Percentiles rank a stretch among this genome's conserved stretches.
Evolutionary conservation across 2,797 vertebrate genomes (phyloP).

Genomic region (Danionella dracula): DNA sequence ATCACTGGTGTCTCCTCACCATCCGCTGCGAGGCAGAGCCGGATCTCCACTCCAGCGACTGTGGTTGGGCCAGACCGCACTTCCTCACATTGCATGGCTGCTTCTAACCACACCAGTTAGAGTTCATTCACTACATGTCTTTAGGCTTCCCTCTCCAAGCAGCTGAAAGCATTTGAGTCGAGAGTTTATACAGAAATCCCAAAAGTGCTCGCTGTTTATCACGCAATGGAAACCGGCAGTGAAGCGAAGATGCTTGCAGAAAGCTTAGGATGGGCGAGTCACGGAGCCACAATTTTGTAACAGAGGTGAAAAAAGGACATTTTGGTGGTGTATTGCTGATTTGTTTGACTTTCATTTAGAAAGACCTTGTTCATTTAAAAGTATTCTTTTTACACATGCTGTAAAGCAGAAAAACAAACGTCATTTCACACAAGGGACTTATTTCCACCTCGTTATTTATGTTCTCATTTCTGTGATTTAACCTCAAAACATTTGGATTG

Average conservation of each 20-base stretch:
- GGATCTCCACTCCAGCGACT: conserved; percentile 68
- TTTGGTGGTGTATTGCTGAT: too few relatives aligned
- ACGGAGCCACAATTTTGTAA: background rate
- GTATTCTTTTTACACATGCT: too few relatives aligned
- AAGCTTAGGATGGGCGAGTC: background rate
- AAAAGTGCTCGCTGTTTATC: conserved; percentile 11
- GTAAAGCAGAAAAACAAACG: too few relatives aligned
- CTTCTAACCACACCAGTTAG: conserved; percentile 61
- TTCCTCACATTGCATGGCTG: conserved; percentile 72
- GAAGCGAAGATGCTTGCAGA: background rate
- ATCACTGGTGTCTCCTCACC: conserved; percentile 69
- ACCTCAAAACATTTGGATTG: too few relatives aligned
- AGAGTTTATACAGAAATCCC: conserved; percentile 33
- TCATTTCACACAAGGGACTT: too few relatives aligned
- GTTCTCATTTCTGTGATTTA: too few relatives aligned
- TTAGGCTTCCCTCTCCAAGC: conserved; percentile 33
- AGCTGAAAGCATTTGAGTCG: background rate
- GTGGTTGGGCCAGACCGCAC: conserved; percentile 74
- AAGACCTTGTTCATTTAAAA: too few relatives aligned
- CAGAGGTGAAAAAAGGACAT: conserved; percentile 18
- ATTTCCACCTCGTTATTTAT: too few relatives aligned
- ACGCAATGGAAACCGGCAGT: conserved; percentile 2
- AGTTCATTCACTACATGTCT: conserved; percentile 53
- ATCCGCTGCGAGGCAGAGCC: conserved; percentile 67
- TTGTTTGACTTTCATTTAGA: too few relatives aligned